Evolutionary conservation across 1,140 invertebrate species (phyloP).

Genomic region (Fopius arisanus): DNA sequence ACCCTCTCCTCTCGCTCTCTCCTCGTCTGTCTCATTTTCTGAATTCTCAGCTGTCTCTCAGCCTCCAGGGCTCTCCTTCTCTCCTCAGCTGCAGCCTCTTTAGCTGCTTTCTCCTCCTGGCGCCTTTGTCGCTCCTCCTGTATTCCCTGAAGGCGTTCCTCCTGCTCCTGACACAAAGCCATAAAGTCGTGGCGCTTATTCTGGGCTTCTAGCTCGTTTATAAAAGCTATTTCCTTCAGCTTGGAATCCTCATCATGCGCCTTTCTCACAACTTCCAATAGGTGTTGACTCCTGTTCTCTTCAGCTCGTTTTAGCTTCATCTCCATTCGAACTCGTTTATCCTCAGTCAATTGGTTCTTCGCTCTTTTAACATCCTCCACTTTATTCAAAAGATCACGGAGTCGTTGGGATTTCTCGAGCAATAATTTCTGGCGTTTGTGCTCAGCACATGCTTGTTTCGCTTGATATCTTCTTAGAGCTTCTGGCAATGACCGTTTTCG

Average conservation of each 20-base stretch:
- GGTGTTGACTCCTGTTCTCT: constrained; percentile 84
- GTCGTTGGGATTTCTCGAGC: constrained; percentile 84
- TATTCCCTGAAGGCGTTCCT: constrained; percentile 76
- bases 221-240: constrained; percentile 96
- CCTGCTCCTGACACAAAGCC: constrained; percentile 82
- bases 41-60: constrained; percentile 78
- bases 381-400: constrained; percentile 85
- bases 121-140: constrained; percentile 76
- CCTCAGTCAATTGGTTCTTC: constrained; percentile 85
- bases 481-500: constrained; percentile 83
- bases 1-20: constrained; percentile 85
- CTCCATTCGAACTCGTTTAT: constrained; percentile 85
- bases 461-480: constrained; percentile 81
- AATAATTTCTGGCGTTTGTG: constrained; percentile 80
- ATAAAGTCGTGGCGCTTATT: constrained; percentile 92
- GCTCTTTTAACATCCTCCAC: constrained; percentile 90
- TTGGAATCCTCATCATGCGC: constrained; percentile 98
- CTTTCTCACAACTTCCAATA: constrained; percentile 87
- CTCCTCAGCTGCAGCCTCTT: constrained; percentile 92
- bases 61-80: constrained; percentile 84
- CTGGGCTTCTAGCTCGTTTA: constrained; percentile 94
- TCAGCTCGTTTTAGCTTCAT: constrained; percentile 87
- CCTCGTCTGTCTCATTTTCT: constrained; percentile 85
- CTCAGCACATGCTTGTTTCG: constrained; percentile 86
- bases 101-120: constrained; percentile 91